These are phyloP conservation scores for Mesochorus sp. DNA, from an alignment of 2,888 invertebrate species.

Conservation along the genomic window DNA sequence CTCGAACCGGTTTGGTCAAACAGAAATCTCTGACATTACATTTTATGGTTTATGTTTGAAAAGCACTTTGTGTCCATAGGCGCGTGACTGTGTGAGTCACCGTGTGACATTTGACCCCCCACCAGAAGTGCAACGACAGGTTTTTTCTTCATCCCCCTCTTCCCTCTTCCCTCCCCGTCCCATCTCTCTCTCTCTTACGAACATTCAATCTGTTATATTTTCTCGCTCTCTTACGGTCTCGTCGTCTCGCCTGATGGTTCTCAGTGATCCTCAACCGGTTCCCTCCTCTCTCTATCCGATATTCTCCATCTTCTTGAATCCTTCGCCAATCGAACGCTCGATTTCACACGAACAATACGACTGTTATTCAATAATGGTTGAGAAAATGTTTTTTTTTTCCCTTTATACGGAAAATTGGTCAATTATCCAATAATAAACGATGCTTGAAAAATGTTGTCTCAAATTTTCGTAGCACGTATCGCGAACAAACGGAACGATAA, in stretches of 20 bases:
- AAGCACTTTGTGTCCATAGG: slow-evolving; percentile 33
- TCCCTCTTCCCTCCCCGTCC: slow-evolving; percentile 22
- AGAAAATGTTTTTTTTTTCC: too few species aligned
- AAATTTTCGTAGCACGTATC: too few species aligned
- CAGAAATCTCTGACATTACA: slow-evolving; percentile 32
- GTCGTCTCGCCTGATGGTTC: slow-evolving; percentile 65
- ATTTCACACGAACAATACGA: too few species aligned
- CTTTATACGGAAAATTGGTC: too few species aligned
- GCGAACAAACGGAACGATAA: background rate
- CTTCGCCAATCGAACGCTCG: too few species aligned
- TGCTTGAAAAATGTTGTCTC: too few species aligned
- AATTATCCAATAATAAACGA: too few species aligned
- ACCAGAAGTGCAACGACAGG: slow-evolving; percentile 64
- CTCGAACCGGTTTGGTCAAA: too few species aligned
- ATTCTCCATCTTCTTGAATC: background rate
- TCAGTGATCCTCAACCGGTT: slow-evolving; percentile 71
- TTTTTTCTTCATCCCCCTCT: slow-evolving; percentile 25
- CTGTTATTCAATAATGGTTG: too few species aligned
- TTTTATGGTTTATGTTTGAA: slow-evolving; percentile 31
- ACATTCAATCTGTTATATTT: slow-evolving; percentile 14
- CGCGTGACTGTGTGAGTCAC: slow-evolving; percentile 73
- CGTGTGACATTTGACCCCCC: slow-evolving; percentile 77
- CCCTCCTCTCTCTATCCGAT: background rate
- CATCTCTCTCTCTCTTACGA: background rate
- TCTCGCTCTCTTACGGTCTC: slow-evolving; percentile 39